Evolutionary conservation across 2,888 invertebrate species (phyloP).

Genomic region (Andrena haemorrhoa): DNA sequence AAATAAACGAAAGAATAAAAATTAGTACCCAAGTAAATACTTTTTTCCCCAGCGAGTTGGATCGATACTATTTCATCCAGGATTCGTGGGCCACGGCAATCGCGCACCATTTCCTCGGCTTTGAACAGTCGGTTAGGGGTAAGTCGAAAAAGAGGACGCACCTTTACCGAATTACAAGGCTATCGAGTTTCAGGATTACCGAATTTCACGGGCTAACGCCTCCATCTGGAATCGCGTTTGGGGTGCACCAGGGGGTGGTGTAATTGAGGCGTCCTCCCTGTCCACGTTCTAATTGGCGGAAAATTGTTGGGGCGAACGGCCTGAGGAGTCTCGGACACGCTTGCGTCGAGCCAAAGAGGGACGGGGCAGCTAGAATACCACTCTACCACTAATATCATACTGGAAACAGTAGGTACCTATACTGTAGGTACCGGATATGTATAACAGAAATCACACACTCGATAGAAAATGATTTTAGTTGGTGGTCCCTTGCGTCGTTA

Average conservation of each 20-base stretch:
- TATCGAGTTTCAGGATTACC: slow-evolving; percentile 69
- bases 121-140: slow-evolving; percentile 35
- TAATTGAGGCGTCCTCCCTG: slow-evolving; percentile 74
- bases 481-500: no score
- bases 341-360: neutral
- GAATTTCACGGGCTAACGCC: slow-evolving; percentile 80
- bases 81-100: neutral
- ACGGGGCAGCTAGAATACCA: no score
- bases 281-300: slow-evolving; percentile 75
- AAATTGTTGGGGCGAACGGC: slow-evolving; percentile 70
- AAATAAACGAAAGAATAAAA: neutral
- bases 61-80: neutral
- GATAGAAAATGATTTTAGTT: no score
- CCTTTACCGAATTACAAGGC: slow-evolving; percentile 55
- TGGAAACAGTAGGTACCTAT: no score
- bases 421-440: no score
- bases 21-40: neutral
- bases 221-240: slow-evolving; percentile 70
- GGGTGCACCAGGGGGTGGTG: slow-evolving; percentile 59
- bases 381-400: no score
- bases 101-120: neutral
- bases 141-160: slow-evolving; percentile 16
- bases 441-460: no score
- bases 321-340: neutral
- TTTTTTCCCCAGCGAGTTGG: no score